Evolutionary conservation across 2,113 vertebrate species (phyloP).

Genomic region (Narcine bancroftii): DNA sequence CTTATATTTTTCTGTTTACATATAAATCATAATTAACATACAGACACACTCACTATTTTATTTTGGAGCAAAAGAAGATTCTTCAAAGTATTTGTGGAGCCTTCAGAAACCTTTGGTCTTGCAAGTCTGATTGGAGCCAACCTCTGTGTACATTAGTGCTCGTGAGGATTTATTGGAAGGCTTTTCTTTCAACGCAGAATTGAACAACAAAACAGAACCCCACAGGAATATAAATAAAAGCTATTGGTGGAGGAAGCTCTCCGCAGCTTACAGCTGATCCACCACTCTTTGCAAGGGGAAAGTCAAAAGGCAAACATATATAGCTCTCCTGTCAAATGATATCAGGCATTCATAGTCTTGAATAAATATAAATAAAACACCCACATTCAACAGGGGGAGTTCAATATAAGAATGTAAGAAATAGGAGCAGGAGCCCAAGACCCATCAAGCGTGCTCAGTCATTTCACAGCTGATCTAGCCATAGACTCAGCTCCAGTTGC

Average conservation of each 20-base stretch:
- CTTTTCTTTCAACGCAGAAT: neutral
- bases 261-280: neutral
- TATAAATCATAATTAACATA: constrained; percentile 4
- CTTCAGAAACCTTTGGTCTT: neutral
- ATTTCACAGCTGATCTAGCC: too few species aligned
- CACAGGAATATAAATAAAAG: neutral
- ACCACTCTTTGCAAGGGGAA: neutral
- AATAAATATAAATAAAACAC: neutral
- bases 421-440: too few species aligned
- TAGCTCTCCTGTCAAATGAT: neutral
- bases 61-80: neutral
- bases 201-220: neutral
- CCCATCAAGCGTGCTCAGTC: too few species aligned
- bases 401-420: too few species aligned
- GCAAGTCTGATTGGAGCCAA: neutral
- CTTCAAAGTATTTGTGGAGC: neutral
- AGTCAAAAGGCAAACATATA: neutral
- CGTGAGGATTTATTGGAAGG: neutral
- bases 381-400: neutral
- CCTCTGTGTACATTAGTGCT: neutral
- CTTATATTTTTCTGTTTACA: neutral
- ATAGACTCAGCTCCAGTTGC: too few species aligned
- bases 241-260: neutral
- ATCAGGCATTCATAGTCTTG: neutral
- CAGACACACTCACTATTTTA: neutral